phyloP scores from a whole-genome alignment of 2,888 invertebrate genomes.

The Leucoma salicis region DNA sequence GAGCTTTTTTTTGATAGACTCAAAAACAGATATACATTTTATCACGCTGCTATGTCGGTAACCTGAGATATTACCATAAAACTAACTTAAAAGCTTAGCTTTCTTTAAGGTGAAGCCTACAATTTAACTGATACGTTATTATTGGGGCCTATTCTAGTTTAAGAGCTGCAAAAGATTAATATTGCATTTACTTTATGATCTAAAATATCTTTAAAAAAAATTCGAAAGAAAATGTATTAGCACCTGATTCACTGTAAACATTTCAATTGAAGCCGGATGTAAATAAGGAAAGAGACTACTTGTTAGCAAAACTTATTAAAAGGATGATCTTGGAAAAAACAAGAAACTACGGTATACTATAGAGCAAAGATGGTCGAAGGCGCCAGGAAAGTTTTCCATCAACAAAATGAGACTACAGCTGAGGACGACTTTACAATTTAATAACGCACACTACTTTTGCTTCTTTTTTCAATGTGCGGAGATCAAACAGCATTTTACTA shows the following conservation, averaged over 20 bases:
- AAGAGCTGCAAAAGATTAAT: too few species aligned
- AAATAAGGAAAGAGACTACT: slow-evolving; percentile 49
- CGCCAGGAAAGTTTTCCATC: slow-evolving; percentile 55
- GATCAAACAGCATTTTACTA: background rate
- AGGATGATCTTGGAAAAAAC: slow-evolving; percentile 46
- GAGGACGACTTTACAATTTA: slow-evolving; percentile 30
- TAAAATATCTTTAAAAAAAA: too few species aligned
- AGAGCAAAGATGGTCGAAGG: slow-evolving; percentile 42
- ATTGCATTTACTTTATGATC: too few species aligned
- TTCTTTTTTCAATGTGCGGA: background rate
- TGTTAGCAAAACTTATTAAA: slow-evolving; percentile 56
- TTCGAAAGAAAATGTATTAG: too few species aligned
- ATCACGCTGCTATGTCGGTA: too few species aligned
- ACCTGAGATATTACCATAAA: too few species aligned
- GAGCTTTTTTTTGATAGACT: too few species aligned
- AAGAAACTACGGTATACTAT: slow-evolving; percentile 53
- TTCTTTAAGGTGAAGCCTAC: too few species aligned
- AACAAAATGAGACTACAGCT: slow-evolving; percentile 45
- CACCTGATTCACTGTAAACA: slow-evolving; percentile 47
- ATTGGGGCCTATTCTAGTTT: too few species aligned
- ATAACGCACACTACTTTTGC: background rate
- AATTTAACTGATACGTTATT: too few species aligned
- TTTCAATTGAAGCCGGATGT: slow-evolving; percentile 50
- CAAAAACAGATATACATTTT: too few species aligned
- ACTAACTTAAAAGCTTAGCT: too few species aligned